Evolutionary conservation across 1,140 invertebrate genomes (phyloP).

Genomic region (Drosophila repleta): DNA sequence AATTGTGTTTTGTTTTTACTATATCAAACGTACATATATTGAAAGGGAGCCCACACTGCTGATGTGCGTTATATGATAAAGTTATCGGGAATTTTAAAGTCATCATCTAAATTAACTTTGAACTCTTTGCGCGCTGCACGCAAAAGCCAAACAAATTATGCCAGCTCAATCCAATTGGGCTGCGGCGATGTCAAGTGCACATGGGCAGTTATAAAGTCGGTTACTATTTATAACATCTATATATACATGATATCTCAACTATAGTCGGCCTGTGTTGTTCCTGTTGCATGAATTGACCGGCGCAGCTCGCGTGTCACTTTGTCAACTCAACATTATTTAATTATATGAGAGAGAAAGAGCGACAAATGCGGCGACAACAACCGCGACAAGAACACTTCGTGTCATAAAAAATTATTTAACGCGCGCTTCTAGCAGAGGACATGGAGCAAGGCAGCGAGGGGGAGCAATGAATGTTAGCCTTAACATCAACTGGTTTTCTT

Average conservation of each 20-base stretch:
- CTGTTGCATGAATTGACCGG: slow-evolving; percentile 40
- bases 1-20: slow-evolving; percentile 55
- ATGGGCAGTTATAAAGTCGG: slow-evolving; percentile 22
- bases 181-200: slow-evolving; percentile 53
- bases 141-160: slow-evolving; percentile 45
- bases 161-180: slow-evolving; percentile 24
- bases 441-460: background rate
- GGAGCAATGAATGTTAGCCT: slow-evolving; percentile 19
- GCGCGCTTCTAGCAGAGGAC: slow-evolving; percentile 27
- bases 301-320: slow-evolving; percentile 68
- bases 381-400: slow-evolving; percentile 61
- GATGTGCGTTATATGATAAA: background rate
- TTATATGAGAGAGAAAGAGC: slow-evolving; percentile 43
- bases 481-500: slow-evolving; percentile 51
- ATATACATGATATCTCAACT: slow-evolving; percentile 23
- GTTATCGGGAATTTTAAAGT: slow-evolving; percentile 8
- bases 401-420: slow-evolving; percentile 76
- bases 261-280: background rate
- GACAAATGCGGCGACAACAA: slow-evolving; percentile 54
- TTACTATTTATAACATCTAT: slow-evolving; percentile 58
- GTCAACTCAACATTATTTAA: slow-evolving; percentile 74
- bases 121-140: slow-evolving; percentile 1
- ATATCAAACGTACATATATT: background rate
- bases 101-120: slow-evolving; percentile 12
- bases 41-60: slow-evolving; percentile 3